Base-by-base conservation (phyloP, 2,888 invertebrate species). In the Ochropacha duplaris region DNA sequence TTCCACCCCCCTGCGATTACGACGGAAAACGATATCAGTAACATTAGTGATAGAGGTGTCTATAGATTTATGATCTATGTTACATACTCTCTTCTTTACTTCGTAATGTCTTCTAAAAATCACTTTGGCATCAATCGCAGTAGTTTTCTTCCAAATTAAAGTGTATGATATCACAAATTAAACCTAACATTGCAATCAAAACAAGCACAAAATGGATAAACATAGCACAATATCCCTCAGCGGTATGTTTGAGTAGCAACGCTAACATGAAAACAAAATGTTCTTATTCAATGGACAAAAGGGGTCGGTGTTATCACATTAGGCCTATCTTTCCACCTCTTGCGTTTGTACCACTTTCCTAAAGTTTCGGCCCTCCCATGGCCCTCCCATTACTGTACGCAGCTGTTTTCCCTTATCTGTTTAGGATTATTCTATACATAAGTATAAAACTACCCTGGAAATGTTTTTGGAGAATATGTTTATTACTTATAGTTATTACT, bases 321-420 rank as follows among this genome's bases (percentile, higher is more conserved):
- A 64, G 51, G 50, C 56, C 59, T 59, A 69, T 68, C 69, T 68
- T 69, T 64, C 57, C 64, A 66, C 69, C 61, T 66, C 54, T 64
- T 56, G 64, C 49, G 50, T 56, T 19, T 36, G 50, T 24, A 50
- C 50, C 36, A 51, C 50, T 56, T 52, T 56, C 36, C 39, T n/a
- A 59, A 64, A 56, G 57, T 59, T 34, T 22, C 22, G 44, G 16
- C 34, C 63, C 54, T 44, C 57, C 57, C 55, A 61, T 58, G 44
- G 16, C 34, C 63, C 54, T 44, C 57, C 57, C 56, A 61, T 58
- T 61, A 58, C 36, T 56, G 64, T 52, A 52, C 31, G 36, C 49
- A 59, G 14, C 60, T 65, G 57, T 62, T 67, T 67, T 60, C 55
- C 60, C 58, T 66, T 65, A 67, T 68, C 62, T 62, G 56, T 67